phyloP scores from a whole-genome alignment of 2,797 vertebrate genomes.

The Ctenopoma kingsleyae region DNA sequence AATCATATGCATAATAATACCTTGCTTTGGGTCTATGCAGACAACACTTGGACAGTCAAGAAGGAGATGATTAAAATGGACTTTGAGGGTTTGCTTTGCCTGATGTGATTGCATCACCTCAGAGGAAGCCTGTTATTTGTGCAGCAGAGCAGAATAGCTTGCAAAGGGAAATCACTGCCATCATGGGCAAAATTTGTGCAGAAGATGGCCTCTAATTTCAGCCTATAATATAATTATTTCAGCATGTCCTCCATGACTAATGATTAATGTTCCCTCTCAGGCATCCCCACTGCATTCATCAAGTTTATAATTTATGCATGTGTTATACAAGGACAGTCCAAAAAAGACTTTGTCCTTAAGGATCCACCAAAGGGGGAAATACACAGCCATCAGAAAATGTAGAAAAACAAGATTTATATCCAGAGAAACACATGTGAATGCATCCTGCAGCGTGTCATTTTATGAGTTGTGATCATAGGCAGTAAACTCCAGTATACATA shows the following conservation, averaged over 20 bases:
- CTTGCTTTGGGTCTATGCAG: conserved; percentile 10
- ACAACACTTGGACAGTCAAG: conserved; percentile 13
- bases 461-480: conserved; percentile 2
- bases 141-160: conserved; percentile 31
- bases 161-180: conserved; percentile 34
- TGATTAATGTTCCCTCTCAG: conserved; percentile 33
- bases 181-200: conserved; percentile 40
- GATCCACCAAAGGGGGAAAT: neutral
- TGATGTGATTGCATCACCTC: conserved; percentile 57
- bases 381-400: neutral
- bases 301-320: neutral
- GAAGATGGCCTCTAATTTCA: conserved; percentile 46
- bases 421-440: neutral
- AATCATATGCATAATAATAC: conserved; percentile 7
- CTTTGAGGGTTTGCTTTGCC: conserved; percentile 36
- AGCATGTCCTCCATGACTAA: conserved; percentile 12
- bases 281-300: conserved; percentile 16
- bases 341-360: neutral
- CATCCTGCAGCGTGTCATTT: neutral
- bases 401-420: neutral
- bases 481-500: neutral
- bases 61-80: conserved; percentile 47
- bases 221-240: conserved; percentile 51
- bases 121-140: conserved; percentile 46
- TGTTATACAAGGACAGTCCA: neutral